These are phyloP conservation scores for Origma solitaria DNA, from an alignment of 2,113 vertebrate species.

Conservation along the genomic window DNA sequence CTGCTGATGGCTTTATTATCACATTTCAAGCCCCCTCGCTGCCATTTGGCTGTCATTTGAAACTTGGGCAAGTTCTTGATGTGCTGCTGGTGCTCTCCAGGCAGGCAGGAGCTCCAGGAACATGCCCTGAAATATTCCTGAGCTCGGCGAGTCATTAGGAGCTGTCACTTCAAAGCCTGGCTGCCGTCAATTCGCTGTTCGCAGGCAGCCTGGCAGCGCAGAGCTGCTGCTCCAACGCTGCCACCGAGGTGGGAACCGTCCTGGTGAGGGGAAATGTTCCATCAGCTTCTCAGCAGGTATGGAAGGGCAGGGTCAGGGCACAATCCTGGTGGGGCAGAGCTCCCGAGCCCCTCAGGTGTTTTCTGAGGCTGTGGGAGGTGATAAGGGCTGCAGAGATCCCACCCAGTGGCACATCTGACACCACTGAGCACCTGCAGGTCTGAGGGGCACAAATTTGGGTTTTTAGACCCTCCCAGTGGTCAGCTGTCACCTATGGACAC, in stretches of 20 bases:
- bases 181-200: background rate
- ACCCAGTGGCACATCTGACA: background rate
- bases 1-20: background rate
- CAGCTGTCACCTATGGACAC: background rate
- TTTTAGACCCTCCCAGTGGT: background rate
- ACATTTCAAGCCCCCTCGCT: background rate
- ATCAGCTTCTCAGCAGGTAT: background rate
- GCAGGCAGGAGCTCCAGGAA: background rate
- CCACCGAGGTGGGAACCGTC: background rate
- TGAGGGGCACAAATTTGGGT: accelerated
- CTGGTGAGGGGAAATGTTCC: background rate
- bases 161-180: background rate
- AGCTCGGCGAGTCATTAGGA: background rate
- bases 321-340: background rate
- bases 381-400: background rate
- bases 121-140: background rate
- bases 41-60: background rate
- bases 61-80: background rate
- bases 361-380: background rate
- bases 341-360: background rate
- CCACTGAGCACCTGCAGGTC: accelerated
- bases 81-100: background rate
- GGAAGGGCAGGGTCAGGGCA: background rate
- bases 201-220: background rate
- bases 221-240: background rate